A percentile compares a stretch with the other conserved stretches of the same genome.
phyloP scores from a whole-genome alignment of 2,113 vertebrate species.

The Geococcyx californianus region DNA sequence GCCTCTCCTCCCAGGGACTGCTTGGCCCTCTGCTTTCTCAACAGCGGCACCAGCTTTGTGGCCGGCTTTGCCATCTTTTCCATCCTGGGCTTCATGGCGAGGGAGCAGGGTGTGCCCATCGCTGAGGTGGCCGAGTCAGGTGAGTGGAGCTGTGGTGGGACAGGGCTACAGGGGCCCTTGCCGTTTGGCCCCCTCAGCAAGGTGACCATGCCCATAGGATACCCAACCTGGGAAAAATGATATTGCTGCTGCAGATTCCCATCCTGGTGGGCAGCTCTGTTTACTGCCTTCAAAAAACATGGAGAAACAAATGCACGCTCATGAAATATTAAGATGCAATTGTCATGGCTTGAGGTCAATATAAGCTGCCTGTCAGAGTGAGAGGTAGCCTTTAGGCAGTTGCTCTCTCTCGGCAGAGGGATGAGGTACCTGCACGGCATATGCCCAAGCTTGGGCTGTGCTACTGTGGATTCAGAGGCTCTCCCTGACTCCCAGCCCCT shows the following conservation, averaged over 20 bases:
- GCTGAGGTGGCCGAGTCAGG: constrained; percentile 93
- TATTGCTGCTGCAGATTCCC: background rate
- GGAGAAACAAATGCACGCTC: background rate
- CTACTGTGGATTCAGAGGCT: background rate
- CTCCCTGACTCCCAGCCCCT: background rate
- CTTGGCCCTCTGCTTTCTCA: constrained; percentile 89
- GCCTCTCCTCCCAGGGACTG: constrained; percentile 82
- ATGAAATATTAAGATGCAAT: background rate
- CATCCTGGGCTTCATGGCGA: constrained; percentile 95
- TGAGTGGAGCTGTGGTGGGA: constrained; percentile 57
- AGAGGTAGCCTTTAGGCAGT: background rate
- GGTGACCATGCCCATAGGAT: background rate
- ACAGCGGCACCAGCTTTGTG: constrained; percentile 93
- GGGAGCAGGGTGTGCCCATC: constrained; percentile 92
- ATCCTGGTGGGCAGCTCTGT: background rate
- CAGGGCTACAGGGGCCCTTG: background rate
- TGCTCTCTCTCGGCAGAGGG: background rate
- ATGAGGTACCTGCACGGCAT: background rate
- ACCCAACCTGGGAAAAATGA: rapidly evolving
- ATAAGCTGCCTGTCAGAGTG: background rate
- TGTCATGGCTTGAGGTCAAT: background rate
- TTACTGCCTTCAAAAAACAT: background rate
- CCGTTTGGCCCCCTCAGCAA: no score
- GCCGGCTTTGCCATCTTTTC: constrained; percentile 97
- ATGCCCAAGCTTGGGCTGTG: background rate